Evolutionary conservation across 2,888 invertebrate species (phyloP).

Genomic region (Pyrocoelia pectoralis): DNA sequence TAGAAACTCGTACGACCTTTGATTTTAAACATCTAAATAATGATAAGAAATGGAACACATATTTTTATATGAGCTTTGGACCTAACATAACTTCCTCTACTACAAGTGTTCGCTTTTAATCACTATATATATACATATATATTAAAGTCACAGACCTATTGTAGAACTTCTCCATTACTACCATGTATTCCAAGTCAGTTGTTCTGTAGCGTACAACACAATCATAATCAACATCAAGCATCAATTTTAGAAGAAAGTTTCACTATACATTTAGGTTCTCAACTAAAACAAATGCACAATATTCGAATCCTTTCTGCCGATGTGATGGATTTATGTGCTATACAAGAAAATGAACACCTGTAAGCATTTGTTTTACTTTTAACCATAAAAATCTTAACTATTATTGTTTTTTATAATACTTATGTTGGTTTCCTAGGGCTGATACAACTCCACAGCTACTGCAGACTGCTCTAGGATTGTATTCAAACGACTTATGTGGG

Average conservation of each 20-base stretch:
- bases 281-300: slow-evolving; percentile 98
- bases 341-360: slow-evolving; percentile 50
- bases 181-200: slow-evolving; percentile 9
- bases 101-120: no score
- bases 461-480: slow-evolving; percentile 92
- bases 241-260: slow-evolving; percentile 88
- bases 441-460: slow-evolving; percentile 80
- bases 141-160: slow-evolving; percentile 27
- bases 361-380: slow-evolving; percentile 17
- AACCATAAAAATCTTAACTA: no score
- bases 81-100: no score
- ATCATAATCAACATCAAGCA: slow-evolving; percentile 33
- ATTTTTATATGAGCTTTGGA: no score
- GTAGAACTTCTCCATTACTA: slow-evolving; percentile 61
- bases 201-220: slow-evolving; percentile 11
- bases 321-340: slow-evolving; percentile 80
- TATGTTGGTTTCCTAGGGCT: slow-evolving; percentile 53
- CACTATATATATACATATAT: no score
- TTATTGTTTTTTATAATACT: background rate
- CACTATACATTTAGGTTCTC: slow-evolving; percentile 96
- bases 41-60: no score
- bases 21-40: no score
- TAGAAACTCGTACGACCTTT: no score
- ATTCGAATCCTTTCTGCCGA: slow-evolving; percentile 89
- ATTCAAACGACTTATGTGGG: slow-evolving; percentile 90